Base-by-base conservation (phyloP, 2,113 vertebrate species). In the Nesoenas mayeri region DNA sequence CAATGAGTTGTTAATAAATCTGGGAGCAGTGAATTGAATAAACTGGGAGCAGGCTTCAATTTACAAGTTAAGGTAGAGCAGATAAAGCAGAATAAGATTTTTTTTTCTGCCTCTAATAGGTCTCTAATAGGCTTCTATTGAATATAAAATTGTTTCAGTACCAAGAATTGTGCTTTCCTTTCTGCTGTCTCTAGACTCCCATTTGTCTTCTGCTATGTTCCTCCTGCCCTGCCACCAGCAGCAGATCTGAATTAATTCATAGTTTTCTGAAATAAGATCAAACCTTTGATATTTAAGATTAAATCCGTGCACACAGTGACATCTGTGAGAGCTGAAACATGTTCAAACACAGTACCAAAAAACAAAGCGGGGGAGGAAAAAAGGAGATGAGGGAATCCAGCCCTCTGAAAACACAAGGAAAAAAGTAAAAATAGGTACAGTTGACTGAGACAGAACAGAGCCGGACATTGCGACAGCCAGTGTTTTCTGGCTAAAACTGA, bases 61-160 rank as follows among this genome's bases (percentile, higher is more conserved):
- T 91, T 67, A 57, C 58, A 83, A 88, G 51, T 60, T 73, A 48
- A 80, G 25, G n/a, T 28, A 83, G 42, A 89, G 15, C 40, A 89
- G 54, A 64, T 64, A 32, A 94, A 89, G 40, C 15, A 26, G 9
- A 79, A 58, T 5, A 47, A 75, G 14, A 9, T 72, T 48, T 13
- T 4, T 5, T 44, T 2, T 0, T 0, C 13, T 8, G 1, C 28
- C 7, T 7, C 17, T 18, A 32, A 14, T 38, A 51, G 28, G 19
- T 36, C 9, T 3, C 26, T 3, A 28, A 56, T 2, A 57, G 25
- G 6, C 82, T 18, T 79, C 20, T 54, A 21, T 13, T 58, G 54
- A 78, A 77, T 42, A 40, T 14, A 81, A 86, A 78, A 51, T 72
- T 71, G 8, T 22, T 81, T 79, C 29, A 60, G 51, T 47, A 71